Base-by-base conservation (phyloP, 2,888 invertebrate genomes). In the Parelbella ahira region DNA sequence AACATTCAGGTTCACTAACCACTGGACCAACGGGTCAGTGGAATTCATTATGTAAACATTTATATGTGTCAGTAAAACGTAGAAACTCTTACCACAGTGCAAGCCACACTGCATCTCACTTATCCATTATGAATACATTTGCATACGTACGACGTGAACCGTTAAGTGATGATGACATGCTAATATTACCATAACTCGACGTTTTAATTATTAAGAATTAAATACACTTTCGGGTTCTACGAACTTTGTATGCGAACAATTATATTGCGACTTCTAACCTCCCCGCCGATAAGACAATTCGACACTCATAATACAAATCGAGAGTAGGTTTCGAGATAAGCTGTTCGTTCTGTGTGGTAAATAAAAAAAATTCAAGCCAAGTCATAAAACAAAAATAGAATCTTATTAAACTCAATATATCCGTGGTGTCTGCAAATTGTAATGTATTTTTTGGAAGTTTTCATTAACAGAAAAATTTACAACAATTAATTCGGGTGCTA, bases 171-270 rank as follows among this genome's bases (percentile, higher is more conserved):
- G 20, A 41, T 27, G 39, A 9, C 27, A 18, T 24, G 41, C 20
- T 27, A 32, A 27, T 33, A 25, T 33, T 33, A 21, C 27, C 41
- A 41, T 41, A 33, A 33, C 41, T 33, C 19, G 18, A 25, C 27
- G 19, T 41, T 13, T 39, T 39, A 25, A 27, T 33, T 41, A 41
- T 25, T 33, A 21, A 10, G 34, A 24, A 34, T 41, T 41, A 33
- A 41, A 34, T 34, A 27, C 23, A 9, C 19, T 24, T 9, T 6
- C 6, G 20, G 13, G 33, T 20, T 33, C 41, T 27, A 21, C 34
- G 39, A 39, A 39, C 39, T 32, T 12, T 32, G 30, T 24, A 24
- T 39, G 39, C 30, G 19, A 39, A 39, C 25, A 25, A 23, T 36
- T 39, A 39, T 39, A 19, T 15, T 9, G 21, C 12, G 32, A 25